These are phyloP conservation scores for Podarcis raffonei DNA, from an alignment of 2,113 vertebrate species.

Conservation along the genomic window DNA sequence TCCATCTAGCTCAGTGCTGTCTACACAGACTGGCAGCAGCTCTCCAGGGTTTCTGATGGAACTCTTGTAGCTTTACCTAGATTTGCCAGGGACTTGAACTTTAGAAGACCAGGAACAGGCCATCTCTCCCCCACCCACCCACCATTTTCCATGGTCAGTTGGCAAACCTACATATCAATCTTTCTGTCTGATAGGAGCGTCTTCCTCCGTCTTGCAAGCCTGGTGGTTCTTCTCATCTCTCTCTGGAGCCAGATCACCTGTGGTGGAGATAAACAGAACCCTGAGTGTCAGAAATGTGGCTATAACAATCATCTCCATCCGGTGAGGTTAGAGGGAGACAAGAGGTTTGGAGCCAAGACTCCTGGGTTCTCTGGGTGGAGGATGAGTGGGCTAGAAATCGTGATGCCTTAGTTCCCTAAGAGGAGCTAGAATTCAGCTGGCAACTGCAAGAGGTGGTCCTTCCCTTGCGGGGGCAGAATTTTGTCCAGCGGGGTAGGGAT, in stretches of 20 bases:
- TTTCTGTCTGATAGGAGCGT: constrained; percentile 75
- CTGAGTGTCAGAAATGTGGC: constrained; percentile 66
- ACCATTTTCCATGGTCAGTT: neutral
- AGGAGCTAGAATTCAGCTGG: neutral
- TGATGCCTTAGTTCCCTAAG: neutral
- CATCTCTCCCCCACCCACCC: too few species aligned
- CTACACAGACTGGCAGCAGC: neutral
- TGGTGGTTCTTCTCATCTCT: constrained; percentile 79
- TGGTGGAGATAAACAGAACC: neutral
- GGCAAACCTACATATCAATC: neutral
- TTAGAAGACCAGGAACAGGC: neutral
- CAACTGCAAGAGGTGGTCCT: neutral
- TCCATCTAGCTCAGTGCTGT: neutral
- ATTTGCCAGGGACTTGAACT: too few species aligned
- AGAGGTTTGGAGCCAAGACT: too few species aligned
- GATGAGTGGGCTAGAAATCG: neutral
- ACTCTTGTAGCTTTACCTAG: too few species aligned
- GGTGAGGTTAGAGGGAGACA: constrained; percentile 56
- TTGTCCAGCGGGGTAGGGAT: neutral
- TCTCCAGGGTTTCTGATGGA: neutral
- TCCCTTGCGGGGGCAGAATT: neutral
- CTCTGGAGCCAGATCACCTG: constrained; percentile 88
- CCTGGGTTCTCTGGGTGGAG: neutral
- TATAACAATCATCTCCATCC: constrained; percentile 76
- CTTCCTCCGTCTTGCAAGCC: constrained; percentile 81